Base-by-base conservation (phyloP, 2,113 vertebrate species). In the Anhinga rufa region DNA sequence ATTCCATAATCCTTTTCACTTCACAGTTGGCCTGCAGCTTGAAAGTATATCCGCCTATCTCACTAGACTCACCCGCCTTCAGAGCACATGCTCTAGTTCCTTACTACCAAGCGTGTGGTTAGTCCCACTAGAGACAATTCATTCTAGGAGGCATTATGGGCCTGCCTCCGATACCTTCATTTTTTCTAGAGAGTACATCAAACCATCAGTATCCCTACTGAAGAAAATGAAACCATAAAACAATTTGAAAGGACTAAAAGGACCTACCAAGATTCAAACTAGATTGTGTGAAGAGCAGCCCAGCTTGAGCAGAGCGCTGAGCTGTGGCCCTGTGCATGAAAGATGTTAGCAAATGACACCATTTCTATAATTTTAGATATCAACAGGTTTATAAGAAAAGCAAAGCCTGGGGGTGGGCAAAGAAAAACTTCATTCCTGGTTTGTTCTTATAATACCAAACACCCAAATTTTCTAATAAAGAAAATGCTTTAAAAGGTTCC, bases 291-390 rank as follows among this genome's bases (percentile, higher is more conserved):
- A 48, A 81, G 32, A 34, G 12, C 11, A 87, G 28, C 49, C 26
- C 52, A 72, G 36, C 57, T 84, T 0, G 0, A 80, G 46, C 32
- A 51, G 5, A 2, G 31, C 5, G 40, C 29, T 12, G 26, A 74
- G 29, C 34, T 24, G 52, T 1, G 9, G 29, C 48, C 24, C 34
- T 15, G 28, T 3, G 9, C 31, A 36, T 0, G 0, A 7, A 18
- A 44, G 1, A 2, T 2, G 14, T 25, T 14, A 12, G 48, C 19
- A 64, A 48, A 64, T 0, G 0, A 22, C 28, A 31, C 3, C 2
- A 1, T 5, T 72, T 19, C 8, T 19, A 1, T 15, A 12, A 54
- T 22, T 84, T 42, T 2, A 46, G 13, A 10, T 2, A 36, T 17
- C 26, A 69, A 42, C 1, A 36, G 52, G 22, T 31, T 22, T 11